Conservation (phyloP, 2,888 invertebrate species). For the Dendrolimus pini region DNA sequence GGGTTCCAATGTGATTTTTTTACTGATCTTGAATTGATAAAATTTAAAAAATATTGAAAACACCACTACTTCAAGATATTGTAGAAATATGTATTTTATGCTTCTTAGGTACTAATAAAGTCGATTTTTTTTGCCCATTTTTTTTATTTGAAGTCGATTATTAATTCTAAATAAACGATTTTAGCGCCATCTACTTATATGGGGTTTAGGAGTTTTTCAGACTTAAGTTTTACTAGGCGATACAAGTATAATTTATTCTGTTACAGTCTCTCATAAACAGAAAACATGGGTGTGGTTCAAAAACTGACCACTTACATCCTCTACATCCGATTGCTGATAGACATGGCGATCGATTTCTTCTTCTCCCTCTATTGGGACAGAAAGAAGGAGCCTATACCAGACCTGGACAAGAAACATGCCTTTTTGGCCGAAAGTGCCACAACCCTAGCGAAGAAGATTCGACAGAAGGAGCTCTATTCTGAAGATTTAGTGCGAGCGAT, state of each 20-base stretch:
- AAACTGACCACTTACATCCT: constrained; percentile 26
- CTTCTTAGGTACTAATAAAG: no score
- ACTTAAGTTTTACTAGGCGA: no score
- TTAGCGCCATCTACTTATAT: no score
- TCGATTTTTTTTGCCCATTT: no score
- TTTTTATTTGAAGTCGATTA: no score
- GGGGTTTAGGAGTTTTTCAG: no score
- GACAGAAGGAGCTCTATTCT: constrained; percentile 77
- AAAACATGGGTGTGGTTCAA: constrained; percentile 22
- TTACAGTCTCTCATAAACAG: background rate
- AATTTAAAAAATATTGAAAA: no score
- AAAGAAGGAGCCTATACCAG: constrained; percentile 42
- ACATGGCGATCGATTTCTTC: constrained; percentile 52
- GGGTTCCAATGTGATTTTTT: no score
- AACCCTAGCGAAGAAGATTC: constrained; percentile 81
- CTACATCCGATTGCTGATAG: constrained; percentile 41
- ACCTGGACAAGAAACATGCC: constrained; percentile 45
- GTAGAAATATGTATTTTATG: no score
- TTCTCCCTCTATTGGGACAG: constrained; percentile 61
- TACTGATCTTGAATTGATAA: no score
- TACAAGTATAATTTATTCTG: background rate
- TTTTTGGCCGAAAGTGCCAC: constrained; percentile 78
- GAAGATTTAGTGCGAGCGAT: constrained; percentile 84
- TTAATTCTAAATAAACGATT: no score
- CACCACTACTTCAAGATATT: no score